Percentiles rank a stretch among this genome's conserved stretches.
Conservation (phyloP, 2,113 vertebrate species). For the Ammospiza nelsoni region DNA sequence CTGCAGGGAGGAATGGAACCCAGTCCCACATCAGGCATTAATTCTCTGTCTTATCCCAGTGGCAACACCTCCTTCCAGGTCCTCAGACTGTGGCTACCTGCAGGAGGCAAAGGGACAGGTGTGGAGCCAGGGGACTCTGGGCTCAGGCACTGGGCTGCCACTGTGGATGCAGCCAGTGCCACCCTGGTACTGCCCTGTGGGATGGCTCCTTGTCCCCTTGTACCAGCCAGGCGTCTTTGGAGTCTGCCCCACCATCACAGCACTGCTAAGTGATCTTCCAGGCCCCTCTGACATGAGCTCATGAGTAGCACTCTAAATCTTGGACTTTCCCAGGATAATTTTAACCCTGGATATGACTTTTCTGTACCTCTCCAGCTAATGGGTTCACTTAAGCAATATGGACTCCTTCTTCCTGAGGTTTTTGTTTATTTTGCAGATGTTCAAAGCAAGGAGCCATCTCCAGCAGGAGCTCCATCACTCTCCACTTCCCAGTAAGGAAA, state of each 20-base stretch:
- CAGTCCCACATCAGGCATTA: not conserved
- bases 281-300: not conserved
- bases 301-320: not conserved
- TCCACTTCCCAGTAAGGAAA: not conserved
- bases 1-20: not conserved
- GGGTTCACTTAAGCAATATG: not conserved
- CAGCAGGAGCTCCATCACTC: not conserved
- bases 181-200: not conserved
- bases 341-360: not conserved
- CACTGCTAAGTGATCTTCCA: not conserved
- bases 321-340: not conserved
- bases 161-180: not conserved
- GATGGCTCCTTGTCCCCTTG: not conserved
- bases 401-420: not conserved
- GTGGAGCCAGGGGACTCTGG: not conserved
- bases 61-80: not conserved
- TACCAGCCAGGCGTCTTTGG: not conserved
- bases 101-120: not conserved
- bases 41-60: not conserved
- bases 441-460: not conserved
- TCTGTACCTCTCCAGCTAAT: rapidly evolving
- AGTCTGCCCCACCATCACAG: not conserved
- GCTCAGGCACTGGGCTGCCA: not conserved
- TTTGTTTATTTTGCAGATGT: not conserved
- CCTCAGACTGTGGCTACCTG: not conserved